Percentiles rank a stretch among this genome's conserved stretches.
Evolutionary conservation across 2,797 vertebrate genomes (phyloP).

Genomic region (Zalophus californianus): DNA sequence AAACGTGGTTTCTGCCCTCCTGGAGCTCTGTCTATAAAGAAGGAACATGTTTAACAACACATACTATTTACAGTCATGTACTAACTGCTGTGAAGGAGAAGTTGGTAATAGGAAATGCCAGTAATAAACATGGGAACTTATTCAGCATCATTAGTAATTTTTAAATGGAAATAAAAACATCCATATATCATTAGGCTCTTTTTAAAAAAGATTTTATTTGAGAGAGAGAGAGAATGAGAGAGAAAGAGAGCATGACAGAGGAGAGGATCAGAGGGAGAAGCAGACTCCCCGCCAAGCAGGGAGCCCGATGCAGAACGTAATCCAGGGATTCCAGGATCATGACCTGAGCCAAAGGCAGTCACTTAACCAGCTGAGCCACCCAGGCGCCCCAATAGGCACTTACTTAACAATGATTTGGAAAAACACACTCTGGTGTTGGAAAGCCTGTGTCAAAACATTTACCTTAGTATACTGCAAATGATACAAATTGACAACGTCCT

Average conservation of each 20-base stretch:
- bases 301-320: too few relatives aligned
- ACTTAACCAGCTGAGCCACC: too few relatives aligned
- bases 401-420: background rate
- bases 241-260: too few relatives aligned
- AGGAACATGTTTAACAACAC: slow-evolving; percentile 6
- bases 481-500: background rate
- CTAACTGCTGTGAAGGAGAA: background rate
- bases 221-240: too few relatives aligned
- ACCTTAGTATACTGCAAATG: background rate
- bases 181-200: background rate
- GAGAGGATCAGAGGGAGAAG: too few relatives aligned
- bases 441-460: slow-evolving; percentile 21
- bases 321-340: too few relatives aligned
- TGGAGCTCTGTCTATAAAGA: background rate
- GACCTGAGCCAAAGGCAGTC: too few relatives aligned
- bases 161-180: background rate
- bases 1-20: background rate
- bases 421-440: background rate
- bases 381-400: background rate
- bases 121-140: slow-evolving; percentile 31
- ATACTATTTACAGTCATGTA: background rate
- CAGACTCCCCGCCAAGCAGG: too few relatives aligned
- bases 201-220: too few relatives aligned
- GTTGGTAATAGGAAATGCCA: background rate
- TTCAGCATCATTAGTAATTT: slow-evolving; percentile 6